Evolutionary conservation across 2,113 vertebrate species (phyloP), one percentile per base, ranked within the genome.

Genomic region (Pimephales promelas): DNA sequence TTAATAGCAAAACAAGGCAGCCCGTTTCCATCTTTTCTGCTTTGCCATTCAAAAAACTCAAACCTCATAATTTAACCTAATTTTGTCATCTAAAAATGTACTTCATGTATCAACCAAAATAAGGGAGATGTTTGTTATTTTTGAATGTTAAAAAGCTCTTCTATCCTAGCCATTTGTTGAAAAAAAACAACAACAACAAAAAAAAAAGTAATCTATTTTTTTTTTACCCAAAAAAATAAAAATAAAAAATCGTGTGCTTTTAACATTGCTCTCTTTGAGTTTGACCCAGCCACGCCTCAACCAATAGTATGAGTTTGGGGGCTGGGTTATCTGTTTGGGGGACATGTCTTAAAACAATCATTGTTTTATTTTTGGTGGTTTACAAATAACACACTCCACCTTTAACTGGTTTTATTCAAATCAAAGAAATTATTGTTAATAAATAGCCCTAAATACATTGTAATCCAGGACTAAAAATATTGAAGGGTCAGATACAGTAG

Each of bases 1-100:
- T 74, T 83, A 75, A 83, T 43, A 70, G n/a, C 61, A 78, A 78
- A 61, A 78, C 54, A 78, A 61, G n/a, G 18, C 36, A 24, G 36
- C 1, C n/a, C 14, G 0, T 28, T n/a, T 61, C 14, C 36, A 26
- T 57, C 34, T 61, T 78, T 61, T 10, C 16, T 57, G 22, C 18
- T 22, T 57, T 24, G 74, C 52, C 74, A 40, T 54, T 22, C 2
- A 24, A 24, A 24, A 26, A 47, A 28, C 28, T 36, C 16, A 36
- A 34, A 36, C 16, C 18, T 36, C 31, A 36, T 40, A 5, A 24
- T 71, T 24, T 5, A 45, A 7, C 10, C 9, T 8, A 9, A 40
- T 36, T 9, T 64, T 70, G 66, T 40, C 20, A n/a, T 24, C 18
- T 57, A 59, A 59, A 59, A 59, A 59, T 24, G 11, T 20, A 54